Percentiles rank a stretch among this genome's conserved stretches.
phyloP scores from a whole-genome alignment of 2,797 vertebrate species.

The Lepilemur ruficaudatus region DNA sequence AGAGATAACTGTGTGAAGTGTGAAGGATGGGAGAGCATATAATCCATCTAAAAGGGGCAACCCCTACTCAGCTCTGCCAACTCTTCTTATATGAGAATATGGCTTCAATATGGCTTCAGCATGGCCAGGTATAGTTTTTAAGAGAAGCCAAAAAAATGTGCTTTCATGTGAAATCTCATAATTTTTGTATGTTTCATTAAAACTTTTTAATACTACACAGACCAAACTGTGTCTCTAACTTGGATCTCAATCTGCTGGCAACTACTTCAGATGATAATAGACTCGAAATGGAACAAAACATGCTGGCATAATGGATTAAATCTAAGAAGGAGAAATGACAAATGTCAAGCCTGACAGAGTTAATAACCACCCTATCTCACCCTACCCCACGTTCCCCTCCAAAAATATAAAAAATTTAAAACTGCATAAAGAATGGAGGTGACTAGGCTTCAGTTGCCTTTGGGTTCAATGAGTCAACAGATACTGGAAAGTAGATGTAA shows the following conservation, averaged over 20 bases:
- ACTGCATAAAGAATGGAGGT: not conserved
- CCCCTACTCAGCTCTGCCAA: not conserved
- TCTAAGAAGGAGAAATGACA: not conserved
- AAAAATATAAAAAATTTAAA: not conserved
- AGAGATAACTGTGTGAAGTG: not conserved
- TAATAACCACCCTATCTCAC: not conserved
- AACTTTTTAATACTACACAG: slow-evolving; percentile 38
- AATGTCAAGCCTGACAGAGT: not conserved
- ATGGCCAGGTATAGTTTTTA: not conserved
- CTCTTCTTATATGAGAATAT: not conserved
- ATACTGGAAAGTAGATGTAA: not conserved
- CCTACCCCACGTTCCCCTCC: not conserved
- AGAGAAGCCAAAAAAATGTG: not conserved
- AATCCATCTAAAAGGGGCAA: not conserved
- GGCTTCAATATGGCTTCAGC: not conserved
- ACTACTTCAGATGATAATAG: not conserved
- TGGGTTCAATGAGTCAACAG: not conserved
- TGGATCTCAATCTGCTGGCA: not conserved
- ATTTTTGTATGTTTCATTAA: slow-evolving; percentile 28
- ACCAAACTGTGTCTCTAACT: not conserved
- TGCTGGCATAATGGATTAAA: not conserved
- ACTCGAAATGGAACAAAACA: not conserved
- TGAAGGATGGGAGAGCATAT: not conserved
- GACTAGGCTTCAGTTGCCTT: not conserved
- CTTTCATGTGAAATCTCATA: slow-evolving; percentile 19